Evolutionary conservation across 1,140 invertebrate genomes (phyloP).

Genomic region (Tyrophagus putrescentiae): DNA sequence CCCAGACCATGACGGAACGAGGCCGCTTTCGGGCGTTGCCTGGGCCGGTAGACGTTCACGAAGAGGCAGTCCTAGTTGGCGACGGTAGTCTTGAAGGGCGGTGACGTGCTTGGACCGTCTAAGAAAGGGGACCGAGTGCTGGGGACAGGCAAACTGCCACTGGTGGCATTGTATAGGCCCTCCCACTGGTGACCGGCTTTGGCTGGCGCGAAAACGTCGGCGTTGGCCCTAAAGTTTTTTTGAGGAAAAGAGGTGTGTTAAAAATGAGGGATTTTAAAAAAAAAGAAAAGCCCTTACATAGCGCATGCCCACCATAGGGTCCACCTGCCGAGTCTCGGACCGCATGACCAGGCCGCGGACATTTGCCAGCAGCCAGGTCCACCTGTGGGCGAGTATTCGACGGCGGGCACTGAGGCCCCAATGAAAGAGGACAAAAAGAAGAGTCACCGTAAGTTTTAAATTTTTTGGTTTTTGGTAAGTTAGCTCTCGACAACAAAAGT

Average conservation of each 20-base stretch:
- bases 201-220: background rate
- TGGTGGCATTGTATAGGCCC: conserved; percentile 8
- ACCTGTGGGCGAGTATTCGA: conserved; percentile 1
- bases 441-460: too few relatives aligned
- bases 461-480: too few relatives aligned
- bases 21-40: too few relatives aligned
- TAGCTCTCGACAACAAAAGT: too few relatives aligned
- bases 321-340: background rate
- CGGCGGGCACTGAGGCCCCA: too few relatives aligned
- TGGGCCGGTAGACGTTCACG: too few relatives aligned
- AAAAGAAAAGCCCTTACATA: conserved; percentile 4
- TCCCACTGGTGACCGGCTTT: background rate
- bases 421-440: too few relatives aligned
- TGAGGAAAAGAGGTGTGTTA: background rate
- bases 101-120: too few relatives aligned
- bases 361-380: background rate
- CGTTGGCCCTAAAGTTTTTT: background rate
- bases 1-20: conserved; percentile 97
- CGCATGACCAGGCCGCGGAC: background rate
- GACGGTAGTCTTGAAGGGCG: too few relatives aligned
- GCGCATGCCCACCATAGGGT: background rate
- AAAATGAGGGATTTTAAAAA: background rate
- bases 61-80: too few relatives aligned
- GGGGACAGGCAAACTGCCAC: background rate
- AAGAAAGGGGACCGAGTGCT: background rate